These are phyloP conservation scores for Bothrops jararaca DNA, from an alignment of 2,113 vertebrate species.

Conservation along the genomic window DNA sequence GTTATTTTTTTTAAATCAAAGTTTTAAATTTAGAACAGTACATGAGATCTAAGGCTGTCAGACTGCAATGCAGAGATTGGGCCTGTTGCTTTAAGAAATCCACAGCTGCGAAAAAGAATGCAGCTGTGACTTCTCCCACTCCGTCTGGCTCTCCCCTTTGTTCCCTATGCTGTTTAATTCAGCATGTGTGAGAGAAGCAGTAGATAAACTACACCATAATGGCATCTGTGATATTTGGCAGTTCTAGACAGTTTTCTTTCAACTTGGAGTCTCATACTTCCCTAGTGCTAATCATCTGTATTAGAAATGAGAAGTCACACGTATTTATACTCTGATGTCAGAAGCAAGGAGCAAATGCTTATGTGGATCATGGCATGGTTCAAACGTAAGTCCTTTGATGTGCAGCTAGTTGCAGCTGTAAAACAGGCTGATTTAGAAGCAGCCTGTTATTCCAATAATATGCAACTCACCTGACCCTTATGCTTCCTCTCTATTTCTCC, in stretches of 20 bases:
- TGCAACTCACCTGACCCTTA: not conserved
- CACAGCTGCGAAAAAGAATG: slow-evolving; percentile 1
- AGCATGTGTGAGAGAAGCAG: not conserved
- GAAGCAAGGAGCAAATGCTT: not conserved
- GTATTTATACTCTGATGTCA: not conserved
- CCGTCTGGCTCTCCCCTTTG: not conserved
- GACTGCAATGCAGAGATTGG: not conserved
- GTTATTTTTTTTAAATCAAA: not conserved
- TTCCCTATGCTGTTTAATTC: not conserved
- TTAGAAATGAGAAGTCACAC: not conserved
- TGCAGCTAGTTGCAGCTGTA: not conserved
- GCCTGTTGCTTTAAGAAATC: not conserved
- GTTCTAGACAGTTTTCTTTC: not conserved
- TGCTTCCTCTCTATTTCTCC: not conserved
- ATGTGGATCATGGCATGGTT: not conserved
- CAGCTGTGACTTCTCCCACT: not conserved
- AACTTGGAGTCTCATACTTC: not conserved
- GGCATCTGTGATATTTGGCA: not conserved
- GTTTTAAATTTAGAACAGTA: not conserved
- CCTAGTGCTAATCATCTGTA: not conserved
- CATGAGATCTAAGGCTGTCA: not conserved
- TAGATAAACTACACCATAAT: not conserved
- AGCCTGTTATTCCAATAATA: not conserved
- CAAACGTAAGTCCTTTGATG: not conserved
- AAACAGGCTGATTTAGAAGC: not conserved